Evolutionary conservation across 2,113 vertebrate genomes (phyloP), one percentile per base, ranked within the genome.

Genomic region (Anoura caudifer): DNA sequence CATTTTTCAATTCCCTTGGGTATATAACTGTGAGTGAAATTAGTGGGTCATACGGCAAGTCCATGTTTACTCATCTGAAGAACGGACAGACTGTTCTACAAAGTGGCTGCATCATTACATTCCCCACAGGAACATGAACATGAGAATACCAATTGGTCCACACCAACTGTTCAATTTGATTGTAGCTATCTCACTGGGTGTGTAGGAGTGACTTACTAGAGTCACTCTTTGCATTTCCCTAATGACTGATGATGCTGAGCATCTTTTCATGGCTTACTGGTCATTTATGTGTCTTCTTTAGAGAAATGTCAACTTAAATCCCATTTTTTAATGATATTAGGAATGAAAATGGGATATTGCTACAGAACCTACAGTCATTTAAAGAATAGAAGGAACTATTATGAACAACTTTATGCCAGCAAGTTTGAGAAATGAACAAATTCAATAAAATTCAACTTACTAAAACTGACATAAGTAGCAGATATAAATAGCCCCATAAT

Each of bases 381-480:
- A 76, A 67, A 94, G 47, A 43, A 31, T 75, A 75, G 20, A 69
- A 61, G 31, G 54, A 73, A 52, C 31, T 82, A 47, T 11, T 28
- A 50, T 54, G 15, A 80, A 63, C 28, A 90, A 56, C 38, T 90
- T 92, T 45, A 52, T 87, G 59, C 11, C 50, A 47, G 4, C 45
- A 93, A 87, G 63, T 95, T 81, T 93, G 75, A 93, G 36, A 93
- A 72, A 90, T 61, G 14, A 41, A 20, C 43, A 47, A 52, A 93
- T 76, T 87, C 43, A 76, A 1, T 61, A 3, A 86, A 95, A 84
- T 54, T 47, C 3, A 45, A 19, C 50, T 79, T 79, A 85, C 28
- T 4, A 36, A 91, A 77, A 89, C 45, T 81, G 87, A 43, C 26
- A 10, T 12, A 87, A 82, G 28, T 81, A 69, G 59, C 89, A 84